A percentile compares a stretch with the other conserved stretches of the same genome.
Conservation (phyloP, 2,888 invertebrate species). For the Syrphus vitripennis region DNA sequence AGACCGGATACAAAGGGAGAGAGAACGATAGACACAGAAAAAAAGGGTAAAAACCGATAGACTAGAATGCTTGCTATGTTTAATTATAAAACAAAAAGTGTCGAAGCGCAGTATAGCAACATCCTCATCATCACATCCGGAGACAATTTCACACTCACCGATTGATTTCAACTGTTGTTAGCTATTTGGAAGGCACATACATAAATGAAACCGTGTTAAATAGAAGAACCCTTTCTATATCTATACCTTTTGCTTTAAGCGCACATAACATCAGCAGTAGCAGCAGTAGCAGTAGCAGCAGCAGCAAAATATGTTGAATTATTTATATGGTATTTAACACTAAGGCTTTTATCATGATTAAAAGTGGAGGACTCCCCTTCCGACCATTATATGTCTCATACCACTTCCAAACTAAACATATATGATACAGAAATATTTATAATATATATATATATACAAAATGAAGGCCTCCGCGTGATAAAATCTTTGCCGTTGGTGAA, state of each 20-base stretch:
- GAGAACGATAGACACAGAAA: not conserved
- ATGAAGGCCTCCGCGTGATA: conserved; percentile 37
- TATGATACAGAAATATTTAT: not conserved
- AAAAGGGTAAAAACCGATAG: no score
- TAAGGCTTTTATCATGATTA: conserved; percentile 69
- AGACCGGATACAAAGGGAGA: no score
- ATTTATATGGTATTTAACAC: conserved; percentile 68
- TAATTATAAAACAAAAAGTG: conserved; percentile 47
- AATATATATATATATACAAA: not conserved
- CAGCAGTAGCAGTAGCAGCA: no score
- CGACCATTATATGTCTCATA: conserved; percentile 1
- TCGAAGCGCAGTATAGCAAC: conserved; percentile 56
- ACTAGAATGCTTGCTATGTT: conserved; percentile 29
- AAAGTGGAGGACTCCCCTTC: conserved; percentile 37
- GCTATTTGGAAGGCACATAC: not conserved
- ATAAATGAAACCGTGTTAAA: not conserved
- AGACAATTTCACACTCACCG: conserved; percentile 66
- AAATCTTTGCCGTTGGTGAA: conserved; percentile 38
- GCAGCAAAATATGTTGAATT: conserved; percentile 62
- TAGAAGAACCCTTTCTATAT: not conserved
- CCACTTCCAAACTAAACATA: not conserved
- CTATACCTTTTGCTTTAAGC: conserved; percentile 4
- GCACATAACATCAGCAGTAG: not conserved
- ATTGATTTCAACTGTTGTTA: conserved; percentile 56
- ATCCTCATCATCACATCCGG: conserved; percentile 28